Base-by-base conservation (phyloP, 2,888 invertebrate species). In the Epistrophe grossulariae region DNA sequence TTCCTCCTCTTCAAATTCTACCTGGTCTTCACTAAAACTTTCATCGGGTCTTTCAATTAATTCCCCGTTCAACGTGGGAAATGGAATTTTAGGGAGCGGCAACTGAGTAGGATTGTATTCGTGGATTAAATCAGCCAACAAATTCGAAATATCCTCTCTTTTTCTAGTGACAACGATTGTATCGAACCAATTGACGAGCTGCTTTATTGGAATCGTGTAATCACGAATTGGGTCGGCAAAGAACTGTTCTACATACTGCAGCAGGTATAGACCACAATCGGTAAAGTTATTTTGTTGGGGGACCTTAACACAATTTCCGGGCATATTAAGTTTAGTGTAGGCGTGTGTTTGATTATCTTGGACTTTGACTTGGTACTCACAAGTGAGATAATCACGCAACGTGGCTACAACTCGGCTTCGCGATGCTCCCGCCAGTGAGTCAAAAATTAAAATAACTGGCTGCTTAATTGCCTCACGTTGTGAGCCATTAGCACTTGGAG, bases 221-320 rank as follows among this genome's bases (percentile, higher is more conserved):
- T 98, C 97, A 89, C 94, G 94, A 76, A 98, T 95, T 0, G 98
- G 98, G 91, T 95, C 95, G 94, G 96, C 95, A 93, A 99, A 98
- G 93, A 99, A 99, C 84, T 97, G 97, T 93, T 99, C 99, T 7
- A 98, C 98, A 94, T 99, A 99, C 92, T 99, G 98, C 74, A 99
- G 94, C 81, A 99, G 94, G 93, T 97, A 99, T 15, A 99, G 94
- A 0, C 99, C 99, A 93, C 99, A 99, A 92, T 99, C 99, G 52
- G 97, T 97, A 91, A 96, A 98, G 94, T 99, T 99, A 89, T 96
- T 97, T 93, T 99, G 99, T 92, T 99, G 98, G n/a, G 99, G 99
- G 88, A 98, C 97, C 93, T 97, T 97, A 0, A 98, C 97, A 90
- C 96, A 96, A 88, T 96, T 95, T 7, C 98, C 98, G 91, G 96